Conservation (phyloP, 2,797 vertebrate genomes). For the Fundulus diaphanus region DNA sequence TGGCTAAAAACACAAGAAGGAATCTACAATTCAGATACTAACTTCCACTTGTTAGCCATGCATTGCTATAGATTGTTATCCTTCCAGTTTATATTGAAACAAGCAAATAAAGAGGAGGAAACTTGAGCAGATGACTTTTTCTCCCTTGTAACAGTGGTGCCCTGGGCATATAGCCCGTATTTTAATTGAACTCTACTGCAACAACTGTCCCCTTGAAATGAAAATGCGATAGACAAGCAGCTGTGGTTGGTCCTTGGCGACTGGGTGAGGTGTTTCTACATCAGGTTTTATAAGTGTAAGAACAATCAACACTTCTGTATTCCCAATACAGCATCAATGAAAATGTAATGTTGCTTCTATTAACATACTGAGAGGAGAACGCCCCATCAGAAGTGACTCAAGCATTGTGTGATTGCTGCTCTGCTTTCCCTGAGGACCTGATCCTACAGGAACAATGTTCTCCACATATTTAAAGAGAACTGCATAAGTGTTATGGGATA, state of each 20-base stretch:
- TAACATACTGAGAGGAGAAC: neutral
- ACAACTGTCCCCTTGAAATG: neutral
- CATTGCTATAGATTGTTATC: no score
- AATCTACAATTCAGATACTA: no score
- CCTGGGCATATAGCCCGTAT: neutral
- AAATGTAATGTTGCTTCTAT: neutral
- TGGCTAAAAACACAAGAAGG: neutral
- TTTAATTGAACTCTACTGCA: neutral
- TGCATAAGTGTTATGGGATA: neutral
- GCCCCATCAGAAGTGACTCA: no score
- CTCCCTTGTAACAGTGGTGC: no score
- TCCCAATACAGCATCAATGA: no score
- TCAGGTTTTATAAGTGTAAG: neutral
- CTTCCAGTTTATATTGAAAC: no score
- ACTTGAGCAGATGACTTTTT: no score
- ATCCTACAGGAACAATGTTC: neutral
- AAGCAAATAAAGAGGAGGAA: no score
- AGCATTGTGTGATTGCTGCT: neutral
- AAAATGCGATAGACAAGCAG: neutral
- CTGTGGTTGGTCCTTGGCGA: neutral
- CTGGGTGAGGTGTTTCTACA: neutral
- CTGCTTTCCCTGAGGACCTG: neutral
- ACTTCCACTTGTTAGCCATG: no score
- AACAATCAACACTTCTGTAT: no score
- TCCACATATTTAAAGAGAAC: neutral